Percentiles rank a stretch among this genome's conserved stretches.
Conservation (phyloP, 2,113 vertebrate genomes). For the Cynoglossus semilaevis region DNA sequence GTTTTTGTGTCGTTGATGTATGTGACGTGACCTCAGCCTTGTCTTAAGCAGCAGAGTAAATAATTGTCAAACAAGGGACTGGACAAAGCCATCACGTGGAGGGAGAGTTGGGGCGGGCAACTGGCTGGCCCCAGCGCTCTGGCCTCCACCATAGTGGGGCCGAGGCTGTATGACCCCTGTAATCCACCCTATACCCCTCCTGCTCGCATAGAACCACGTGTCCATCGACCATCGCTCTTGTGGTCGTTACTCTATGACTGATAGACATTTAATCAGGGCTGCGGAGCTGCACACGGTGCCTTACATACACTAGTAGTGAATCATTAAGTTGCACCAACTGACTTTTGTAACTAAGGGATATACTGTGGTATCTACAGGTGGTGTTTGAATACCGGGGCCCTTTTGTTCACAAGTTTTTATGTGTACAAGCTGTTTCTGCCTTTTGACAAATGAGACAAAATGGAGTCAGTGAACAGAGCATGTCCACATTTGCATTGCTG, state of each 20-base stretch:
- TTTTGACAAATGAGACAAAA: constrained; percentile 25
- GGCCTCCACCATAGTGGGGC: constrained; percentile 44
- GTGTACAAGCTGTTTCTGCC: background rate
- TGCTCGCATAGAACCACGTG: constrained; percentile 18
- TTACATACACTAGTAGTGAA: background rate
- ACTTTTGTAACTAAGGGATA: background rate
- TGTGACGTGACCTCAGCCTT: constrained; percentile 61
- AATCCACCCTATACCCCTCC: constrained; percentile 43
- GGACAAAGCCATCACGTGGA: constrained; percentile 74
- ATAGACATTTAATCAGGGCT: constrained; percentile 59
- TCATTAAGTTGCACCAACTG: background rate
- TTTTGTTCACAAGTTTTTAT: background rate
- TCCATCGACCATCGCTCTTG: constrained; percentile 15
- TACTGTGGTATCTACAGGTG: constrained; percentile 18
- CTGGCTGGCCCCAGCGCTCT: constrained; percentile 30
- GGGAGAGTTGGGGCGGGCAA: constrained; percentile 30
- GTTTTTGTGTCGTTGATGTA: constrained; percentile 64
- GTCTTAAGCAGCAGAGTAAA: constrained; percentile 75
- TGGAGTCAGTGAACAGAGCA: constrained; percentile 9
- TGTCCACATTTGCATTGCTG: constrained; percentile 30
- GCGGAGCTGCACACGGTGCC: constrained; percentile 7
- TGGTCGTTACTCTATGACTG: constrained; percentile 61
- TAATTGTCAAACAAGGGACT: constrained; percentile 76
- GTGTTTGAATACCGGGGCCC: background rate
- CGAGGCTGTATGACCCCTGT: constrained; percentile 59